phyloP scores from a whole-genome alignment of 2,113 vertebrate species.

The Otus sunia region DNA sequence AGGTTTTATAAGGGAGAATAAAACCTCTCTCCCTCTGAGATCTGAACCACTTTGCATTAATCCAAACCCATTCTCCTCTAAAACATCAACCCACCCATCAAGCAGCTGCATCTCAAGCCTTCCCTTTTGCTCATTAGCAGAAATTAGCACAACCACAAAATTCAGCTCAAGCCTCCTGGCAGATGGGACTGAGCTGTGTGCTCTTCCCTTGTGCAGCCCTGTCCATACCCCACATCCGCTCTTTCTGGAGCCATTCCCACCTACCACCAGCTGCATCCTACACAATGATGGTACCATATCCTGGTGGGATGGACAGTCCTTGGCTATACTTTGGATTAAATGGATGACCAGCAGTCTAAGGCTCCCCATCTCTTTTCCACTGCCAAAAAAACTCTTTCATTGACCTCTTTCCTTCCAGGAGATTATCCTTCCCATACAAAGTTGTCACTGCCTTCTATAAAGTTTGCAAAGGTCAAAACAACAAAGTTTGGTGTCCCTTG shows the following conservation, averaged over 20 bases:
- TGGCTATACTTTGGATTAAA: not conserved
- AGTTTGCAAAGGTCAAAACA: not conserved
- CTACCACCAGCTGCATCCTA: fast-evolving
- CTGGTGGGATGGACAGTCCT: not conserved
- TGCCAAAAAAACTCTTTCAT: not conserved
- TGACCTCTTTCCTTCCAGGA: not conserved
- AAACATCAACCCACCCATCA: not conserved
- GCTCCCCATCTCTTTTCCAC: not conserved
- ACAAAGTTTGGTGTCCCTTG: not conserved
- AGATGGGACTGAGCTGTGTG: not conserved
- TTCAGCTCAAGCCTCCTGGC: not conserved
- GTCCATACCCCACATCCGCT: not conserved
- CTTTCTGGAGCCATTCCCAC: not conserved
- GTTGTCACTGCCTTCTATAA: not conserved
- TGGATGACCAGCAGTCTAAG: not conserved
- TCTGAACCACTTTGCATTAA: not conserved
- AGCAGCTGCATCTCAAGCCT: not conserved
- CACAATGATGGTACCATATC: too few species aligned
- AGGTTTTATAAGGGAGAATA: not conserved
- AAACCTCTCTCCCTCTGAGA: not conserved
- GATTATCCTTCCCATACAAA: not conserved
- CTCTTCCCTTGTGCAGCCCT: not conserved
- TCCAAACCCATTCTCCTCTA: not conserved
- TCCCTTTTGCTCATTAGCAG: not conserved
- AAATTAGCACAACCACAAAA: not conserved